These are phyloP conservation scores for Hypanus sabinus DNA, from an alignment of 2,113 vertebrate species.

Conservation along the genomic window DNA sequence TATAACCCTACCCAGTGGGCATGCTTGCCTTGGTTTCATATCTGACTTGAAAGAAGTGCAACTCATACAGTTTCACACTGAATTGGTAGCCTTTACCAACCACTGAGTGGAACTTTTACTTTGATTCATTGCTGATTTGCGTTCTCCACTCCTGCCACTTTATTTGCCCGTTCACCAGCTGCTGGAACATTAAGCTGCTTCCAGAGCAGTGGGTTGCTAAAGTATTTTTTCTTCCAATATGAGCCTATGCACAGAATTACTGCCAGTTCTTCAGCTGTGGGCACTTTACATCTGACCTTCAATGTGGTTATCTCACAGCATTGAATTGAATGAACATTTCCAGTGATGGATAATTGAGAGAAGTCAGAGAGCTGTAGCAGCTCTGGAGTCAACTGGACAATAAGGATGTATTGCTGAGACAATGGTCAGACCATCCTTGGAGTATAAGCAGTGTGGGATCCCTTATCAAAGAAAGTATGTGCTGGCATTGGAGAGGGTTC, in stretches of 20 bases:
- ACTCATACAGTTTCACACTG: neutral
- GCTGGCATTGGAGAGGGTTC: no score
- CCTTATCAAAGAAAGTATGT: no score
- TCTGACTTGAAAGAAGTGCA: neutral
- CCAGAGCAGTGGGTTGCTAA: neutral
- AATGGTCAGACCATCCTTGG: no score
- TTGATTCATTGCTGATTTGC: neutral
- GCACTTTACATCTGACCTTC: neutral
- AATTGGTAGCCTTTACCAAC: neutral
- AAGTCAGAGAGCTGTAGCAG: no score
- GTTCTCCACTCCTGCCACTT: neutral
- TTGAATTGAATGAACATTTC: neutral
- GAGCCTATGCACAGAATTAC: neutral
- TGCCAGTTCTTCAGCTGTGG: neutral
- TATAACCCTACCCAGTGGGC: neutral
- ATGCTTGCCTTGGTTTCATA: neutral
- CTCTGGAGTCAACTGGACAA: no score
- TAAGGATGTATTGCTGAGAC: no score
- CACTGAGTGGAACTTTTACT: neutral
- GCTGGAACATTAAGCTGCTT: neutral
- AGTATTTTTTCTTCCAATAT: neutral
- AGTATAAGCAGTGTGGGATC: no score
- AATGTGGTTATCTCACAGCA: neutral
- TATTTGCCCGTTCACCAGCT: neutral
- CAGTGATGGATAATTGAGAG: neutral